Conservation (phyloP, 2,113 vertebrate genomes). For the Dryoscopus gambensis region DNA sequence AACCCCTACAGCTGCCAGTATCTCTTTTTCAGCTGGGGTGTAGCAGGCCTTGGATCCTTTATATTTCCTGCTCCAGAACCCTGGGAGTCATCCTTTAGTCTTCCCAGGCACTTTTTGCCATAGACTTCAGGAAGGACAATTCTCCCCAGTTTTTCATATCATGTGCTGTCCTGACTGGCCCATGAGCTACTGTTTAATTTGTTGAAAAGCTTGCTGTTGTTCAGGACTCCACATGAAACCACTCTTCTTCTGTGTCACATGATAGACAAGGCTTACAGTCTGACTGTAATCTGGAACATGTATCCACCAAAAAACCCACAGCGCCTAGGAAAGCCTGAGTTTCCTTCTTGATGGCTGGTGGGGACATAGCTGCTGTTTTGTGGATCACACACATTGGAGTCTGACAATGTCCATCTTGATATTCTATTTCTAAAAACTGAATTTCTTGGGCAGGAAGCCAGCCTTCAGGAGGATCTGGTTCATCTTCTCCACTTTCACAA, state of each 20-base stretch:
- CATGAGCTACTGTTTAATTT: not conserved
- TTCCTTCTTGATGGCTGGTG: not conserved
- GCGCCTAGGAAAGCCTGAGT: rapidly evolving
- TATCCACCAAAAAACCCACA: not conserved
- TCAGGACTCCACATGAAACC: not conserved
- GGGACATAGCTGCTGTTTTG: not conserved
- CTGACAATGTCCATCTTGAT: not conserved
- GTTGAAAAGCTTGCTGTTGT: not conserved
- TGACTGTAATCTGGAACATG: not conserved
- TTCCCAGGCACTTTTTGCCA: not conserved
- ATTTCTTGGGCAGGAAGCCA: not conserved
- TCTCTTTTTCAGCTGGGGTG: not conserved
- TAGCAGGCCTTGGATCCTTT: not conserved
- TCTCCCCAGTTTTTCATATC: not conserved
- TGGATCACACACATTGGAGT: not conserved
- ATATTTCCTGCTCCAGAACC: not conserved
- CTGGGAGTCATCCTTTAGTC: too few relatives aligned
- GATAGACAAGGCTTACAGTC: not conserved
- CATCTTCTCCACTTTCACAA: not conserved
- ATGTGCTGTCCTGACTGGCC: too few relatives aligned
- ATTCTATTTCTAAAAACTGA: not conserved
- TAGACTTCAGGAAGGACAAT: not conserved
- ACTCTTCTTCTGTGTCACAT: not conserved
- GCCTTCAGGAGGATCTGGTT: not conserved
- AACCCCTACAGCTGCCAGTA: not conserved